Evolutionary conservation across 2,888 invertebrate genomes (phyloP), one percentile per base, ranked within the genome.

Genomic region (Tetheella fluctuosa): DNA sequence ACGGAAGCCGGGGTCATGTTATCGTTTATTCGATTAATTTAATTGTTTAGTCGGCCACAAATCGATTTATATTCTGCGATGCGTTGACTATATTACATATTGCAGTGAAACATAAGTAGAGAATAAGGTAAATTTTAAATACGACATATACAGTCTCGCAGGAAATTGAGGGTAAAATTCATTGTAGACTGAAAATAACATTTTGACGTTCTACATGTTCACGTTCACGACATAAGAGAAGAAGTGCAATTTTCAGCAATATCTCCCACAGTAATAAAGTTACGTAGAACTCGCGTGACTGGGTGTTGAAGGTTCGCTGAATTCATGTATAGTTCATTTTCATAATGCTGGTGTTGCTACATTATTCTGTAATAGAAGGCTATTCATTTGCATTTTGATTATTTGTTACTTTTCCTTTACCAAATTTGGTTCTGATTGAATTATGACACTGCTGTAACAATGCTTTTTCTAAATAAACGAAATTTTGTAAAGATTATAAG

Each of bases 291-390:
- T 54, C 20, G 54, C 54, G 54, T 54, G 54, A 54, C 54, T 54
- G 10, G n/a, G 7, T 28, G 0, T 13, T 17, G 17, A 10, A 17
- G 54, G 20, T 54, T 54, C 4, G 3, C 20, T n/a, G 30, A 34
- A 20, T 12, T 20, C 20, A 34, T 17, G 25, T 28, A n/a, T n/a
- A n/a, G 8, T 25, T 20, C 12, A 34, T 10, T 34, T 23, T 12
- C 8, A 20, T 34, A 34, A 30, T 30, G 30, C 30, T 34, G 0
- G 54, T 34, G 30, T 17, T 3, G 15, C 13, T 28, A 23, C 1
- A 30, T 30, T 54, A 62, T 56, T 62, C 57, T 58, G 57, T 58
- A 10, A 30, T 30, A 2, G 30, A 30, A 30, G 10, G 30, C 30
- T 10, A 25, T 25, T 25, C 25, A 25, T 30, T 7, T 7, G 7